A percentile compares a stretch with the other conserved stretches of the same genome.
These are phyloP conservation scores for Phenganax stokvisi DNA, from an alignment of 92 coral and sea anemone genomes.

Conservation along the genomic window DNA sequence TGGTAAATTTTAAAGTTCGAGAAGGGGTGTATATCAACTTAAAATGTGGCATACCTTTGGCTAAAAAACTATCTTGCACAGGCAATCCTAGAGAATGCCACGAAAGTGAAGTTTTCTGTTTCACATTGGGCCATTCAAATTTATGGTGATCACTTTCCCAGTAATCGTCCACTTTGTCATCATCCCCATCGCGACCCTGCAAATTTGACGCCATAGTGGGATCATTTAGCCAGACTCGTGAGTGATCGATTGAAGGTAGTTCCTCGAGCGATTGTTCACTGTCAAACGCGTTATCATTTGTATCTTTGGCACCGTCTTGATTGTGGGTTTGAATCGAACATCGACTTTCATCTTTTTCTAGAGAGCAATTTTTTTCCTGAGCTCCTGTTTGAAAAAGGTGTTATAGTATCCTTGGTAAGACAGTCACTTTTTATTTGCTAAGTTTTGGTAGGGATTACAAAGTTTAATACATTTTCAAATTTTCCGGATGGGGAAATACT, in stretches of 20 bases:
- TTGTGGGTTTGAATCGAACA: neutral
- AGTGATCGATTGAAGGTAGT: neutral
- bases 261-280: neutral
- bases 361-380: neutral
- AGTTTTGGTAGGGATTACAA: too few relatives aligned
- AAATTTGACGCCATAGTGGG: slow-evolving; percentile 8
- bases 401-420: too few relatives aligned
- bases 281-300: neutral
- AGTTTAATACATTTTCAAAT: too few relatives aligned
- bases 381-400: neutral
- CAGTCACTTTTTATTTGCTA: too few relatives aligned
- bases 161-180: slow-evolving; percentile 49
- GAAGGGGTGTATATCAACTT: neutral
- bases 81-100: slow-evolving; percentile 92
- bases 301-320: neutral
- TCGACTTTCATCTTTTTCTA: neutral
- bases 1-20: neutral
- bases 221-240: slow-evolving; percentile 29
- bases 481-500: too few relatives aligned
- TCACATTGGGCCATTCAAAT: slow-evolving; percentile 94
- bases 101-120: slow-evolving; percentile 66
- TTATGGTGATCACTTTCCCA: slow-evolving; percentile 88
- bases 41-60: slow-evolving; percentile 55
- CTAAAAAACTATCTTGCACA: slow-evolving; percentile 71
- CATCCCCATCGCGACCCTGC: slow-evolving; percentile 28